A percentile compares a stretch with the other conserved stretches of the same genome.
phyloP scores from a whole-genome alignment of 1,140 invertebrate genomes.

The Mya arenaria region DNA sequence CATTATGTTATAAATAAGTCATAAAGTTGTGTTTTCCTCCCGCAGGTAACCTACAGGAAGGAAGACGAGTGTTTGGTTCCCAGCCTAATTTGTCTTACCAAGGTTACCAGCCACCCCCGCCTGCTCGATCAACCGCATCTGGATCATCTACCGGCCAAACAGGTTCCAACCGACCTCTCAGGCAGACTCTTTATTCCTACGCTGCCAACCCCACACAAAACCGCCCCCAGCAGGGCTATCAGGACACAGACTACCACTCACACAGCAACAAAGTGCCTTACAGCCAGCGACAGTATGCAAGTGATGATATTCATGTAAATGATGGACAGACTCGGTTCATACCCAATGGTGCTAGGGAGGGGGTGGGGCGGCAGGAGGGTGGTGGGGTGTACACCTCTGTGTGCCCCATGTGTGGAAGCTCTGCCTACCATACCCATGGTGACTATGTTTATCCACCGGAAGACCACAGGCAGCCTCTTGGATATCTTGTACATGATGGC shows the following conservation, averaged over 20 bases:
- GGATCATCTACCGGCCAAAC: not conserved
- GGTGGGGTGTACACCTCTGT: slow-evolving; percentile 30
- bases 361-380: not conserved
- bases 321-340: slow-evolving; percentile 49
- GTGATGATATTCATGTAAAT: slow-evolving; percentile 58
- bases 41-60: slow-evolving; percentile 15
- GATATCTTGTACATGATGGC: slow-evolving; percentile 60
- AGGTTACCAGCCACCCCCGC: slow-evolving; percentile 42
- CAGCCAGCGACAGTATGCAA: slow-evolving; percentile 59
- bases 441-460: slow-evolving; percentile 61
- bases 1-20: too few relatives aligned
- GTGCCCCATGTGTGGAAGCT: slow-evolving; percentile 71
- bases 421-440: slow-evolving; percentile 66
- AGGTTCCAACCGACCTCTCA: slow-evolving; percentile 11
- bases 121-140: slow-evolving; percentile 32
- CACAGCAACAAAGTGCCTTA: slow-evolving; percentile 5
- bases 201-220: slow-evolving; percentile 53
- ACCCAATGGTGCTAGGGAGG: slow-evolving; percentile 43
- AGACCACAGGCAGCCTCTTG: slow-evolving; percentile 49
- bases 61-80: slow-evolving; percentile 52
- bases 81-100: slow-evolving; percentile 40
- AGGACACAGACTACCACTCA: not conserved
- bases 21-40: not conserved
- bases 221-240: slow-evolving; percentile 7
- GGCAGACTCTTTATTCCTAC: slow-evolving; percentile 53